Percentiles rank a stretch among this genome's conserved stretches.
Evolutionary conservation across 2,888 invertebrate species (phyloP).

Genomic region (Cephus nigrinus): DNA sequence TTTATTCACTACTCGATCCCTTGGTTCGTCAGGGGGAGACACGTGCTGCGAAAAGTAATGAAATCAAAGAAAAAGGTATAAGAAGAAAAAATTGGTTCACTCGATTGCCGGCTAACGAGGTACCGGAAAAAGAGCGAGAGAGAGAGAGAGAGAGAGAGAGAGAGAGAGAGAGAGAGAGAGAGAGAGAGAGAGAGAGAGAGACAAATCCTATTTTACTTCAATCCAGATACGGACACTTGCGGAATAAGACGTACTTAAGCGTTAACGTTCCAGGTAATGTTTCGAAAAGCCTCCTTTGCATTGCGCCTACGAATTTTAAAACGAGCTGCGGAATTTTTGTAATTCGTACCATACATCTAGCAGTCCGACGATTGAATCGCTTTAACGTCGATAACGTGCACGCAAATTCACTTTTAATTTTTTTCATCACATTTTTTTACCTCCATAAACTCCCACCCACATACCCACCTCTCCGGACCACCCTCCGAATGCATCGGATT

Average conservation of each 20-base stretch:
- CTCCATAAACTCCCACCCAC: no score
- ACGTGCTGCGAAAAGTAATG: no score
- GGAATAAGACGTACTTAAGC: conserved; percentile 27
- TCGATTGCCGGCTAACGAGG: conserved; percentile 16
- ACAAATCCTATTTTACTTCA: conserved; percentile 18
- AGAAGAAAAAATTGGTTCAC: no score
- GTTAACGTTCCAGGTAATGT: conserved; percentile 7
- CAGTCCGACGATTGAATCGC: no score
- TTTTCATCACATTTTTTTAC: no score
- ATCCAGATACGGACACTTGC: conserved; percentile 19
- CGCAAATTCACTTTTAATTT: no score
- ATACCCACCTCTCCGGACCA: no score
- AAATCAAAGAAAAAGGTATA: no score
- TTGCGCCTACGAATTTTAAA: conserved; percentile 43
- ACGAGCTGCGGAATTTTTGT: conserved; percentile 32
- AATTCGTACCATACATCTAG: conserved; percentile 14
- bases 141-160: neutral
- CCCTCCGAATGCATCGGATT: no score
- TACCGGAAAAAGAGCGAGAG: neutral
- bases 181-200: conserved; percentile 1
- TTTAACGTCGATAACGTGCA: no score
- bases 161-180: neutral
- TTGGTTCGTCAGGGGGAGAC: no score
- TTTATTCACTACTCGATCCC: no score
- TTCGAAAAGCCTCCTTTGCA: conserved; percentile 28